Evolutionary conservation across 2,113 vertebrate species (phyloP).

Genomic region (Martes martes): DNA sequence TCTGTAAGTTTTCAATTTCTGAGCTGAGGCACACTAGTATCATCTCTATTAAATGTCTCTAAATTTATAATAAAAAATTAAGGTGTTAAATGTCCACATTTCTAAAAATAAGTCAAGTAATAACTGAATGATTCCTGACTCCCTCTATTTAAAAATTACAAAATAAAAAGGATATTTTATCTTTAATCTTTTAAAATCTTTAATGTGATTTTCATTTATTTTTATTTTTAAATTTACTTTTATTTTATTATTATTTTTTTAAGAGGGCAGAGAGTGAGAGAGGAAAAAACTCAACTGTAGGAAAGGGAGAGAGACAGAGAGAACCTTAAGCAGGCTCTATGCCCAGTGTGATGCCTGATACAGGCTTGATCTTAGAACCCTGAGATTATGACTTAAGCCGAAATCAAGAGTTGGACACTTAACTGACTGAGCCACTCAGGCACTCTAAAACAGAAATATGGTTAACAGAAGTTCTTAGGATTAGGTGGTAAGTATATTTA

Average conservation of each 20-base stretch:
- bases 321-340: background rate
- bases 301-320: background rate
- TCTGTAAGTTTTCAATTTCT: background rate
- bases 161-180: slow-evolving; percentile 19
- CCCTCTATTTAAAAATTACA: slow-evolving; percentile 31
- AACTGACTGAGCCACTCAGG: background rate
- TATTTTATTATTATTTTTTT: background rate
- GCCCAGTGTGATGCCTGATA: background rate
- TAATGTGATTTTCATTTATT: background rate
- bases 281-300: background rate
- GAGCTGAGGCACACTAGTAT: background rate
- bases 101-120: slow-evolving; percentile 27
- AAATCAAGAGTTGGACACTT: background rate
- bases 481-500: background rate
- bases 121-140: background rate
- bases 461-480: background rate
- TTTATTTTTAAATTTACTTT: background rate
- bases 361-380: background rate
- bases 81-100: background rate
- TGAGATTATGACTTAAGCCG: background rate
- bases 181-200: background rate
- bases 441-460: slow-evolving; percentile 8
- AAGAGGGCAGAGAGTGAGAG: background rate
- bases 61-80: slow-evolving; percentile 34
- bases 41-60: background rate